phyloP scores from a whole-genome alignment of 2,113 vertebrate genomes.

The Callithrix jacchus region DNA sequence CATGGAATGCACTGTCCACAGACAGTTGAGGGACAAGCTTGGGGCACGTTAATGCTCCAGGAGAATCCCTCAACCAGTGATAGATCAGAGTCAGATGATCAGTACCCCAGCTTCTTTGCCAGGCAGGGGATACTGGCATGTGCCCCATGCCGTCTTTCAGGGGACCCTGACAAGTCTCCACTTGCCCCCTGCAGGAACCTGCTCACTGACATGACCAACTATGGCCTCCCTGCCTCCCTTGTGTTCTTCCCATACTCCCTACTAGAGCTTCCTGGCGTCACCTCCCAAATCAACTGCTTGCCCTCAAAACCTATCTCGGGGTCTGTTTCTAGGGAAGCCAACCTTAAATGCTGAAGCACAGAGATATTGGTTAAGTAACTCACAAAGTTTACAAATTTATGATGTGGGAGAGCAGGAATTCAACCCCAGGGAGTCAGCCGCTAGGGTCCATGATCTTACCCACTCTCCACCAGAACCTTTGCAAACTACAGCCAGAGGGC shows the following conservation, averaged over 20 bases:
- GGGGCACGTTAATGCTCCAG: rapidly evolving
- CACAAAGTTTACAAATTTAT: no score
- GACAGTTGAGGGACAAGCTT: no score
- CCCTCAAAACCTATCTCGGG: background rate
- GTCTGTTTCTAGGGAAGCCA: background rate
- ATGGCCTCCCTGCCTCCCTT: background rate
- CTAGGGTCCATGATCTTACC: rapidly evolving
- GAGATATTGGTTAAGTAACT: background rate
- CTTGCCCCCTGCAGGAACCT: background rate
- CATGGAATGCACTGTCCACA: background rate
- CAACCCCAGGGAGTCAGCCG: no score
- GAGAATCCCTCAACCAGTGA: background rate
- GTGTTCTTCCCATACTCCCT: background rate
- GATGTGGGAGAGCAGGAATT: background rate
- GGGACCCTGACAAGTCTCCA: background rate
- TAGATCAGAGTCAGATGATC: background rate
- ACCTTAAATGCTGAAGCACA: background rate
- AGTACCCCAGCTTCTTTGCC: no score
- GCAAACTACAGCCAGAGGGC: background rate
- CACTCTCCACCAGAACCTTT: background rate
- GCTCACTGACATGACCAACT: rapidly evolving
- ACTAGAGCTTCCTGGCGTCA: background rate
- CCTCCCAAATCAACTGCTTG: background rate
- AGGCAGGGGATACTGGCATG: background rate
- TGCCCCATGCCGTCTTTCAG: background rate